Evolutionary conservation across 2,888 invertebrate genomes (phyloP).

Genomic region (Amphipoea lucens): DNA sequence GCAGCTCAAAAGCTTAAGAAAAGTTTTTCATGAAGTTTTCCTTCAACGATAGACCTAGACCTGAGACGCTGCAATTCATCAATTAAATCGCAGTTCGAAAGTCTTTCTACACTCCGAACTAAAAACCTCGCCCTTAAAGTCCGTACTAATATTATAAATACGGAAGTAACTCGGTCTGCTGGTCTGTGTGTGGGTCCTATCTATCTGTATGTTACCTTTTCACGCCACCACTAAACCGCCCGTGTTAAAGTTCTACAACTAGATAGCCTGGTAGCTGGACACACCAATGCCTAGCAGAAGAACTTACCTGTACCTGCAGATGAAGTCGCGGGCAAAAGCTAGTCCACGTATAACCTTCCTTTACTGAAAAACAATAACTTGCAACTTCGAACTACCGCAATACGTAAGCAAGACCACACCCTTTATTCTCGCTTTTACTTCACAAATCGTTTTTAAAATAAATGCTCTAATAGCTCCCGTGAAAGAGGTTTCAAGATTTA

Average conservation of each 20-base stretch:
- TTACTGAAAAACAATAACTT: slow-evolving; percentile 1
- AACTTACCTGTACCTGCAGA: neutral
- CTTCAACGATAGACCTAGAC: neutral
- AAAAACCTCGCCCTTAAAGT: neutral
- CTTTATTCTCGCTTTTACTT: slow-evolving; percentile 6
- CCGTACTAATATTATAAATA: neutral
- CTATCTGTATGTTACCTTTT: too few species aligned
- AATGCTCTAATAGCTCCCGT: slow-evolving; percentile 9
- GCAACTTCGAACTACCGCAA: neutral
- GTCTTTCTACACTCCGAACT: neutral
- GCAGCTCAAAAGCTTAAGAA: too few species aligned
- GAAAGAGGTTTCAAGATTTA: slow-evolving; percentile 33
- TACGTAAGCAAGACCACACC: neutral
- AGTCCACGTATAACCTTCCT: neutral
- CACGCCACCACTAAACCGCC: neutral
- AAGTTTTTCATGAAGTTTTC: neutral
- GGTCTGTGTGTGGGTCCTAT: neutral
- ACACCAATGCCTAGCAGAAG: neutral
- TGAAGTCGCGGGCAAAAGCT: neutral
- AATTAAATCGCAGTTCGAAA: neutral
- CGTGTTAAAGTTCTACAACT: neutral
- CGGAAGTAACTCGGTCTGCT: neutral
- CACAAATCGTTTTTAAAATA: slow-evolving; percentile 35
- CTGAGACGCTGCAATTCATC: neutral
- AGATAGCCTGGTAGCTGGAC: neutral